Base-by-base conservation (phyloP, 2,113 vertebrate species). In the Corydoras sp. region DNA sequence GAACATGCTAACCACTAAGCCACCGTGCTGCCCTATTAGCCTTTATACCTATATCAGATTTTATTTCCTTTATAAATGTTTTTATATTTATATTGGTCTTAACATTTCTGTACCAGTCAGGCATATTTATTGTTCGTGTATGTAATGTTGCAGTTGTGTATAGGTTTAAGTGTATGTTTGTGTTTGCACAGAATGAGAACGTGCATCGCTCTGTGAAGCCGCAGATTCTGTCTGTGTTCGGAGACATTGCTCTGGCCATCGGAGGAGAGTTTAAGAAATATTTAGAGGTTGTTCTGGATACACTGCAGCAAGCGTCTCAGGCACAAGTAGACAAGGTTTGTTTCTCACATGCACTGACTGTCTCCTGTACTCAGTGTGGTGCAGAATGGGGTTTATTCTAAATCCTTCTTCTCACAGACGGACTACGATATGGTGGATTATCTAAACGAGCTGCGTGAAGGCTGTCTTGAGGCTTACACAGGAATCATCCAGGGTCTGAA, bases 341-440 rank as follows among this genome's bases (percentile, higher is more conserved):
- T 29, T 12, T 31, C 24, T 9, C 11, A 35, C 6, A 13, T 7
- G 14, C 5, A 11, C 13, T 1, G 30, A 1, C 8, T 58, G 14
- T 7, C 30, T 51, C 11, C 49, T 9, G 49, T 51, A 9, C 49
- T 51, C 11, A 14, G 32, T 49, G n/a, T 58, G 18, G 18, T 24
- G 18, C 18, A 24, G 18, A 24, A 24, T 24, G 18, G 18, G 18
- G 63, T 63, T 24, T 69, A 14, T 8, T 43, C 35, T 43, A 43
- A 43, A 5, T 4, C 12, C n/a, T 2, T 56, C 12, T 56, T 11
- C 50, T 62, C 82, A 1, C 84, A 99, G 97, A 95, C 94, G 0
- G 97, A 99, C 86, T 98, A 97, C 10, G 97, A 99, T 86, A 99
- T 99, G 97, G 95, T 99, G 89, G 97, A 99, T 85, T 98, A 99